phyloP scores from a whole-genome alignment of 2,888 invertebrate species.

The Calliphora vomitoria region DNA sequence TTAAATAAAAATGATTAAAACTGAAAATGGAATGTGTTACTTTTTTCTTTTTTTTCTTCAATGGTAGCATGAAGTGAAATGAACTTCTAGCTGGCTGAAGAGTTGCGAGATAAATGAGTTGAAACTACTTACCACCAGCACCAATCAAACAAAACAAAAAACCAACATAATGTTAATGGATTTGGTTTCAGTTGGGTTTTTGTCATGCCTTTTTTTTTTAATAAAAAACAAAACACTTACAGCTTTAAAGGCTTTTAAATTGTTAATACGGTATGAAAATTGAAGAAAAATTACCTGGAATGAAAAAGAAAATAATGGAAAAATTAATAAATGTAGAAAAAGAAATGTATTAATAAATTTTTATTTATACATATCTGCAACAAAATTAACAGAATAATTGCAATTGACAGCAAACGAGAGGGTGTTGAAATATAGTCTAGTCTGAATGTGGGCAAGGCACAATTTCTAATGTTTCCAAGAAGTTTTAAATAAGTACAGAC shows the following conservation, averaged over 20 bases:
- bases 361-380: neutral
- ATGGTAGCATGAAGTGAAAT: conserved; percentile 7
- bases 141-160: conserved; percentile 5
- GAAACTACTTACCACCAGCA: conserved; percentile 63
- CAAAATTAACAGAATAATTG: too few relatives aligned
- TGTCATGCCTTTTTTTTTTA: neutral
- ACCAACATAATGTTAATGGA: conserved; percentile 52
- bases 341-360: neutral
- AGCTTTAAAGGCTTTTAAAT: neutral
- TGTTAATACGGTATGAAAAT: neutral
- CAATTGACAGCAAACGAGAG: too few relatives aligned
- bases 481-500: too few relatives aligned
- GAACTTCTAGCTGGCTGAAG: neutral
- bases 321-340: conserved; percentile 28
- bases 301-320: neutral
- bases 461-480: too few relatives aligned
- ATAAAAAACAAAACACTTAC: neutral
- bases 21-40: conserved; percentile 40
- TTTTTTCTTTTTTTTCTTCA: too few relatives aligned
- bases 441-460: too few relatives aligned
- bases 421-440: too few relatives aligned
- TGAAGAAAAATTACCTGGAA: conserved; percentile 56
- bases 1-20: conserved; percentile 71
- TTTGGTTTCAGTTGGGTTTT: neutral
- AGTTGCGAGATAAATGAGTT: conserved; percentile 48